Percentiles rank a stretch among this genome's conserved stretches.
phyloP scores from a whole-genome alignment of 2,113 vertebrate species.

The Apus apus region DNA sequence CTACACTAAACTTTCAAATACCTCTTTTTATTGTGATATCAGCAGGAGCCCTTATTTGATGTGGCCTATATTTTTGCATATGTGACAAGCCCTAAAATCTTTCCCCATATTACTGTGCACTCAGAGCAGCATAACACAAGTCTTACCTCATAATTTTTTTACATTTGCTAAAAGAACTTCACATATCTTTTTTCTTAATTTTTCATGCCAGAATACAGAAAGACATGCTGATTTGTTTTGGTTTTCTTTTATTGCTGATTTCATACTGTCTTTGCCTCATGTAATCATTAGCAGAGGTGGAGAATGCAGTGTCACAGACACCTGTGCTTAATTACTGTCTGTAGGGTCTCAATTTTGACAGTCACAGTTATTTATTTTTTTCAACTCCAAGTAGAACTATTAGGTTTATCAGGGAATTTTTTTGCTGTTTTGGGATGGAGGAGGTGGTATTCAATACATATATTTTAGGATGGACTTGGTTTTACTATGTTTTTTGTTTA shows the following conservation, averaged over 20 bases:
- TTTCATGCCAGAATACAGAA: neutral
- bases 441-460: rapidly evolving
- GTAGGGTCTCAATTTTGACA: neutral
- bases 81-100: neutral
- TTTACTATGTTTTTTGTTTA: neutral
- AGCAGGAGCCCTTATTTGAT: neutral
- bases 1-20: neutral
- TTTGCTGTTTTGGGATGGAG: neutral
- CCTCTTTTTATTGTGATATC: neutral
- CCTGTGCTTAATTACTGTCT: neutral
- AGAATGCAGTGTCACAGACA: neutral
- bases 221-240: neutral
- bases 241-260: neutral
- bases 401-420: rapidly evolving
- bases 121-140: neutral
- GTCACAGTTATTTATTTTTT: neutral
- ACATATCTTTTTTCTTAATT: neutral
- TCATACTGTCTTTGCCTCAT: neutral
- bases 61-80: neutral
- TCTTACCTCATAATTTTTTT: neutral
- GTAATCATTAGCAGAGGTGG: neutral
- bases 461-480: neutral
- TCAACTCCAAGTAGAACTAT: neutral
- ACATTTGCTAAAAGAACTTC: neutral
- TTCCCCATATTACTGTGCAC: neutral